Evolutionary conservation across 2,797 vertebrate species (phyloP), one percentile per base, ranked within the genome.

Genomic region (Phylloscopus collybita): DNA sequence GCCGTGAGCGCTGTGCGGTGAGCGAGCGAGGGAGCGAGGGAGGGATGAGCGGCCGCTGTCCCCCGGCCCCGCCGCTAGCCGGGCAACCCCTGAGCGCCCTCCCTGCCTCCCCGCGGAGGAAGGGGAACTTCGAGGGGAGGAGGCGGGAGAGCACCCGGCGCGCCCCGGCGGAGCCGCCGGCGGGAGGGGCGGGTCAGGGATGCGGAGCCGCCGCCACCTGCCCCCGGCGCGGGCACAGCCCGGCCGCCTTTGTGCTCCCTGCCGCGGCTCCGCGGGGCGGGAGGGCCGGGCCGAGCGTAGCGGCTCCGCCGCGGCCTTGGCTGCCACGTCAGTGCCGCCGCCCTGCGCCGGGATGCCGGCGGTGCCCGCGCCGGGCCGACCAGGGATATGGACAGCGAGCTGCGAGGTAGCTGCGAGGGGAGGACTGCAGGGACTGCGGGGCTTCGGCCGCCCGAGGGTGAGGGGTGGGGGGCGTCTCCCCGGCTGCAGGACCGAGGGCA

Each of bases 261-360:
- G 71, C 71, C 27, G 85, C 50, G 45, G 92, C 61, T 42, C 64
- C 38, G 75, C 20, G n/a, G 73, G 80, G 64, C 16, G 59, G 25
- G 59, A 65, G 62, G 62, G 70, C 70, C 53, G 34, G 49, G 50
- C 65, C 71, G 61, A 67, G 32, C 3, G 72, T n/a, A 71, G 73
- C 44, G 79, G 73, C 93, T 80, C 79, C 25, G 21, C 64, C 44
- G 90, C 70, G 83, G 90, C 90, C 90, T 94, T 72, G 79, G 83
- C 40, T 85, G 93, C 93, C 93, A 92, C 93, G 93, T 92, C 93
- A 95, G 75, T 71, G 80, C 83, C 70, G 80, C 80, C 84, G 56
- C 80, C 87, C 38, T 64, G 70, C 49, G 65, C 79, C 19, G 83
- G 22, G 54, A 76, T 83, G 64, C 67, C 45, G 86, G 80, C 32